A percentile compares a stretch with the other conserved stretches of the same genome.
Evolutionary conservation across 2,797 vertebrate genomes (phyloP).

Genomic region (Benthosema pterotum): DNA sequence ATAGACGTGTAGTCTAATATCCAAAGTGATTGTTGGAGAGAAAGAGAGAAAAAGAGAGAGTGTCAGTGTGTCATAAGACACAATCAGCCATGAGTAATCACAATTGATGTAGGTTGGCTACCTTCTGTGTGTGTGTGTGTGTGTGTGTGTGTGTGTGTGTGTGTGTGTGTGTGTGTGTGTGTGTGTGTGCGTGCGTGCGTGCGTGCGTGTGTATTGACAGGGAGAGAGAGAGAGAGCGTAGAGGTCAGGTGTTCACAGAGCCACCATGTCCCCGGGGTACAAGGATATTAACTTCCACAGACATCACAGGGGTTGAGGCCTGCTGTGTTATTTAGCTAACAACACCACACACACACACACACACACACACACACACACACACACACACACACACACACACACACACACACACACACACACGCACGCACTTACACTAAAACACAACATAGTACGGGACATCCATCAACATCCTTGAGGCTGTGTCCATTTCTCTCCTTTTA

Average conservation of each 20-base stretch:
- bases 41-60: background rate
- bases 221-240: constrained; percentile 51
- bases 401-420: constrained; percentile 64
- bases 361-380: constrained; percentile 40
- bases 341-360: constrained; percentile 24
- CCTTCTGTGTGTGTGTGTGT: background rate
- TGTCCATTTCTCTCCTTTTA: constrained; percentile 26
- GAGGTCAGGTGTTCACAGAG: constrained; percentile 72
- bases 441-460: constrained; percentile 64
- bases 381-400: constrained; percentile 51
- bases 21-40: background rate
- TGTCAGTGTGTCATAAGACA: constrained; percentile 7
- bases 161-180: constrained; percentile 14
- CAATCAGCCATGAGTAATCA: constrained; percentile 14
- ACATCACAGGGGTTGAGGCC: constrained; percentile 67
- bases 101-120: constrained; percentile 4
- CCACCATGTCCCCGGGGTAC: constrained; percentile 63
- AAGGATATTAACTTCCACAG: constrained; percentile 73
- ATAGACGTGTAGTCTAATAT: constrained; percentile 18
- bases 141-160: constrained; percentile 12
- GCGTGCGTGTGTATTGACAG: constrained; percentile 51
- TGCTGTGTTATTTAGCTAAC: constrained; percentile 68
- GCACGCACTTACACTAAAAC: constrained; percentile 52
- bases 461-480: constrained; percentile 63
- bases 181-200: constrained; percentile 24